Percentiles rank a stretch among this genome's conserved stretches.
These are phyloP conservation scores for Stenchaetothrips biformis DNA, from an alignment of 2,888 invertebrate species.

Conservation along the genomic window DNA sequence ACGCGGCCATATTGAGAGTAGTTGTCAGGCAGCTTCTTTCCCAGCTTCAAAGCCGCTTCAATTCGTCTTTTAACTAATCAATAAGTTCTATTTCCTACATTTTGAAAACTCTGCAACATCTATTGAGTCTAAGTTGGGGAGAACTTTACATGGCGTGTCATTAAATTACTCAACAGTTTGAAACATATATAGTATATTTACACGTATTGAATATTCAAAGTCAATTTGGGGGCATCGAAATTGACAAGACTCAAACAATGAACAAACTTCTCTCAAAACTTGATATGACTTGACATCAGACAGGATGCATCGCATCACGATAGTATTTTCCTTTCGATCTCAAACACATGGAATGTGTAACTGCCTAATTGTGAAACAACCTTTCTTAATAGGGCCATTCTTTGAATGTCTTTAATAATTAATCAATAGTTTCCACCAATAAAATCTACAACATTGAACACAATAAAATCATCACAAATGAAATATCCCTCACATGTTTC, in stretches of 20 bases:
- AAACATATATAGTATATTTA: not conserved
- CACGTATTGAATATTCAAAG: not conserved
- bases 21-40: too few species aligned
- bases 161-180: not conserved
- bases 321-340: not conserved
- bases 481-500: not conserved
- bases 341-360: not conserved
- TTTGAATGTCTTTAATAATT: not conserved
- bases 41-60: not conserved
- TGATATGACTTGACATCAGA: constrained; percentile 9
- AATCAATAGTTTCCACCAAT: not conserved
- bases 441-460: not conserved
- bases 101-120: too few species aligned
- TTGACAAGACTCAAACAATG: not conserved
- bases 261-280: not conserved
- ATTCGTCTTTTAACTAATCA: not conserved
- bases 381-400: not conserved
- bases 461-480: constrained; percentile 15
- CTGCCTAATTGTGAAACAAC: not conserved
- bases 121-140: too few species aligned
- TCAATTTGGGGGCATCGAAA: not conserved
- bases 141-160: not conserved
- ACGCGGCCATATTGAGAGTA: too few species aligned
- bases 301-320: not conserved
- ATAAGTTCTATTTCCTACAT: not conserved